Base-by-base conservation (phyloP, 2,797 vertebrate genomes). In the Protosalanx chinensis region DNA sequence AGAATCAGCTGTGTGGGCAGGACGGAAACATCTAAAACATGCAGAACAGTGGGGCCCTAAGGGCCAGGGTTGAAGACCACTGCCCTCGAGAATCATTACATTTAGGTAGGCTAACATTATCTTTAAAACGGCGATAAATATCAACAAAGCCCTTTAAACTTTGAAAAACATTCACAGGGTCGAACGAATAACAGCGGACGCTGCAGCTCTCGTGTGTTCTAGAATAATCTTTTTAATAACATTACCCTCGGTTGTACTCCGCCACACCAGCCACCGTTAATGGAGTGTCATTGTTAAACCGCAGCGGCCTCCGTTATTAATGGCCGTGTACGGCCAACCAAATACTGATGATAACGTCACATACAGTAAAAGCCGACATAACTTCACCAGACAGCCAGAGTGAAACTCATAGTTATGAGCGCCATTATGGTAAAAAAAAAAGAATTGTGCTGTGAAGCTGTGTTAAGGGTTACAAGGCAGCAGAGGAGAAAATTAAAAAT, bases 171-270 rank as follows among this genome's bases (percentile, higher is more conserved):
- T 41, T 41, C 37, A 41, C 12, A 12, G 37, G 37, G 37, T 7
- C 37, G 37, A 53, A 49, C 13, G 16, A 12, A 58, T 1, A 23
- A 27, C 20, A 7, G 46, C 58, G 63, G 64, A 68, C 82, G 68
- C 76, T 56, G 68, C 16, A 33, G 62, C 75, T 59, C 68, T 58
- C 78, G 78, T 30, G 81, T 75, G 79, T 77, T 71, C 70, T 85
- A 88, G 88, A 91, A 90, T 90, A 88, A 90, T 93, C 87, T 86
- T 86, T 89, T 90, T 90, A 91, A 91, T 92, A 91, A 89, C 87
- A 89, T 90, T 90, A 88, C 87, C 82, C 86, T 41, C 77, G 81
- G 84, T 84, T 85, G 84, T 81, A 85, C 86, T 91, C 84, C 59
- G 88, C 85, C 82, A 85, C 61, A 78, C 85, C 72, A 88, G 84